phyloP scores from a whole-genome alignment of 2,797 vertebrate species.

The Malurus leucopterus region DNA sequence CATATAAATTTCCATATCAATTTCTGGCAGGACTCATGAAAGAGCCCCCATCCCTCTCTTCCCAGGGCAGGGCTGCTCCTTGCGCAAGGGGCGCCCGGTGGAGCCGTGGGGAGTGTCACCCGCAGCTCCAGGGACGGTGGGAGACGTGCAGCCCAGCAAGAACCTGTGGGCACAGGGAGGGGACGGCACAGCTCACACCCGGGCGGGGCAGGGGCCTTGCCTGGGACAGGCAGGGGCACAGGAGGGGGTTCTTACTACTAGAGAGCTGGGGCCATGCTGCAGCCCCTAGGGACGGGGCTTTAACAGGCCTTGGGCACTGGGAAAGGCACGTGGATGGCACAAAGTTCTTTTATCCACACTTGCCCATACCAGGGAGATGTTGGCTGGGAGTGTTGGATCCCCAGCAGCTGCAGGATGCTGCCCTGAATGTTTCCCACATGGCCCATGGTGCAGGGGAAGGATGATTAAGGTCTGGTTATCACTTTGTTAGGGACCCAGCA shows the following conservation, averaged over 20 bases:
- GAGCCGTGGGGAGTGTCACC: neutral
- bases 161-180: neutral
- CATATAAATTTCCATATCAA: neutral
- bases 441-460: rapidly evolving
- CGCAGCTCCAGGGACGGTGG: neutral
- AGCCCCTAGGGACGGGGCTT: neutral
- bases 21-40: neutral
- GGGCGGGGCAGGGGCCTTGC: neutral
- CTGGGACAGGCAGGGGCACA: neutral
- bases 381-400: rapidly evolving
- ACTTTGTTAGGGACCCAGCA: neutral
- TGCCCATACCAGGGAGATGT: rapidly evolving
- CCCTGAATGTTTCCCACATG: rapidly evolving
- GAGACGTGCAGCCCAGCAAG: neutral
- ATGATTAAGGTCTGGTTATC: neutral
- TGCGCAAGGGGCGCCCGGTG: neutral
- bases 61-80: neutral
- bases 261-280: neutral
- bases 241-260: neutral
- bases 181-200: neutral
- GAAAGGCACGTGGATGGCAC: neutral
- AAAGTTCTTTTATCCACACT: neutral
- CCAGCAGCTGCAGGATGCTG: neutral
- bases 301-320: neutral
- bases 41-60: neutral